Conservation (phyloP, 2,797 vertebrate genomes). For the Channa striata region DNA sequence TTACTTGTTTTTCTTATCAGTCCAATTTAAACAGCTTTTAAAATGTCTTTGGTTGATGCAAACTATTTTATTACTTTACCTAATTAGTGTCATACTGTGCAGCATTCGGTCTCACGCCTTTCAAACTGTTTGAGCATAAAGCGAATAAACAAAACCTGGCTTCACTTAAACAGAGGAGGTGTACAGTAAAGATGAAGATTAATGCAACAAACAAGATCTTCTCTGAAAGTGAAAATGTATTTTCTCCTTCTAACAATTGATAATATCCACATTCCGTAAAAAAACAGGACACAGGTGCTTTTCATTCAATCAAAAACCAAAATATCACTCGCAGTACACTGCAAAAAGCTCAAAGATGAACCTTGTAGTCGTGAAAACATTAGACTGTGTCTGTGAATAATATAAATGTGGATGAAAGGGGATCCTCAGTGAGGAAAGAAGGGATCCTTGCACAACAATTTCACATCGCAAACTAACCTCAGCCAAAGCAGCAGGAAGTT, state of each 20-base stretch:
- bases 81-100: constrained; percentile 34
- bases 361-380: neutral
- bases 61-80: constrained; percentile 14
- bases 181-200: neutral
- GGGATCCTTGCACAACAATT: neutral
- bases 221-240: neutral
- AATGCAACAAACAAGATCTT: neutral
- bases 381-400: constrained; percentile 11
- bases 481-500: neutral
- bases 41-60: constrained; percentile 25
- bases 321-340: neutral
- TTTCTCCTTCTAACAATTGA: neutral
- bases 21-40: constrained; percentile 27
- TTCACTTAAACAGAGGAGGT: neutral
- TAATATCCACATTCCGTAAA: neutral
- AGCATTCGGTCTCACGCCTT: constrained; percentile 14
- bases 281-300: constrained; percentile 7
- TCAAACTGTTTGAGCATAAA: constrained; percentile 16
- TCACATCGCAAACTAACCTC: neutral
- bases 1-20: constrained; percentile 13
- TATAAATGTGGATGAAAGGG: constrained; percentile 7
- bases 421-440: constrained; percentile 13
- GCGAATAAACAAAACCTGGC: constrained; percentile 18
- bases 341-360: constrained; percentile 3
- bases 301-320: constrained; percentile 4